phyloP scores from a whole-genome alignment of 2,113 vertebrate species.

The Thamnophis sirtalis region DNA sequence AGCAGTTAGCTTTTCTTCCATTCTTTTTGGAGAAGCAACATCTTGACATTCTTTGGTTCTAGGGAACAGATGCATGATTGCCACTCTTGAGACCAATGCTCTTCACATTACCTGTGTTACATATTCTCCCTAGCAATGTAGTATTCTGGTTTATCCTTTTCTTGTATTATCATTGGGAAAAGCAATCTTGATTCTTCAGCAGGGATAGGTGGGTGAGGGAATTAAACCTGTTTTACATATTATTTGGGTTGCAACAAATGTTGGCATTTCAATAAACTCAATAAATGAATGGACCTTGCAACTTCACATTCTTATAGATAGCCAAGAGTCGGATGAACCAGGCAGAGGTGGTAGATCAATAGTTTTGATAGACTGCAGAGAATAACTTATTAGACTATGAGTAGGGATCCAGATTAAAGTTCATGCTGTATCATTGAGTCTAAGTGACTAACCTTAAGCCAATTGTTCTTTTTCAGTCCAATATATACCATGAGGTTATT shows the following conservation, averaged over 20 bases:
- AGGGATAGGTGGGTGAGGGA: no score
- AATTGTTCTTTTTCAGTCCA: background rate
- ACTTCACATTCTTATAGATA: conserved; percentile 18
- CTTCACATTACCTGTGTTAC: conserved; percentile 3
- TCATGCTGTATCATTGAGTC: background rate
- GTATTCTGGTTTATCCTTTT: background rate
- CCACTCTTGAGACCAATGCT: background rate
- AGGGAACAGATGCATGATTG: conserved; percentile 13
- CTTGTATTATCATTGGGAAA: background rate
- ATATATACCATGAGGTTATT: background rate
- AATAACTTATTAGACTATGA: background rate
- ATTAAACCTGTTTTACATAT: background rate
- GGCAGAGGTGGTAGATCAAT: background rate
- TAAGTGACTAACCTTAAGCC: background rate
- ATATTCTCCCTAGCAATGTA: conserved; percentile 27
- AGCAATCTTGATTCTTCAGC: background rate
- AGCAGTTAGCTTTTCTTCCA: conserved; percentile 16
- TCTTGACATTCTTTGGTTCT: conserved; percentile 31
- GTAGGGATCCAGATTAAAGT: background rate
- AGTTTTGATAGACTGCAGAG: background rate
- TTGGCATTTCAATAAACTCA: background rate
- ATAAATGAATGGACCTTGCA: conserved; percentile 14
- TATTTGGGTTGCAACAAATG: conserved; percentile 20
- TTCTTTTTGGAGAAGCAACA: conserved; percentile 5
- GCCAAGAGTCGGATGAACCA: background rate